Percentiles rank a stretch among this genome's conserved stretches.
Evolutionary conservation across 2,797 vertebrate species (phyloP).

Genomic region (Alfaro cultratus): DNA sequence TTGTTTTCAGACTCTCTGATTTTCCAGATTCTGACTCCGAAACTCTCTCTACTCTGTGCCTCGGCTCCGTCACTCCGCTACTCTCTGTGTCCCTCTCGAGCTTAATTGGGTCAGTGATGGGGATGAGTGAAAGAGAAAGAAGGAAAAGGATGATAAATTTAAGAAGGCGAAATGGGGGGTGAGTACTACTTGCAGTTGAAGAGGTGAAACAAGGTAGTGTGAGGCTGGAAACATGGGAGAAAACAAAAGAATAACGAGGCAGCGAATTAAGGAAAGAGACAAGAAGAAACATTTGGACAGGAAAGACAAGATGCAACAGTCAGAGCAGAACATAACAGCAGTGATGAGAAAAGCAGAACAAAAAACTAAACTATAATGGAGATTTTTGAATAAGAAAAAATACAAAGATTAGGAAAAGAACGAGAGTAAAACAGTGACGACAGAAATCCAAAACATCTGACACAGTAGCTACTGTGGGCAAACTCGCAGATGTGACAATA

Average conservation of each 20-base stretch:
- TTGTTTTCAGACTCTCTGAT: conserved; percentile 55
- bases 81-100: conserved; percentile 63
- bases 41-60: conserved; percentile 55
- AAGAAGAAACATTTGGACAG: conserved; percentile 2
- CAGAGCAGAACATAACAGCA: conserved; percentile 30
- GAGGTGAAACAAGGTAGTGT: conserved; percentile 9
- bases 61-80: conserved; percentile 56
- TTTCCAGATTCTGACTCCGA: conserved; percentile 58
- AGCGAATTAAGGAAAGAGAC: conserved; percentile 7
- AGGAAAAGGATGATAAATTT: conserved; percentile 31
- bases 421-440: conserved; percentile 27
- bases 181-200: conserved; percentile 40
- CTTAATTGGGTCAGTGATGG: conserved; percentile 81
- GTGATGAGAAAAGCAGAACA: conserved; percentile 4
- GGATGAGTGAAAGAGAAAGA: conserved; percentile 59
- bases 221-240: conserved; percentile 2
- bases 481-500: conserved; percentile 69
- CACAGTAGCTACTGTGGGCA: conserved; percentile 55
- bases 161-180: conserved; percentile 30
- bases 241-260: conserved; percentile 16
- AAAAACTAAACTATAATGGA: not conserved
- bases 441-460: conserved; percentile 48
- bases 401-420: conserved; percentile 19
- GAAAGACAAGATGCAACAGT: conserved; percentile 18
- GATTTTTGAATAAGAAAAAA: conserved; percentile 18